A percentile compares a stretch with the other conserved stretches of the same genome.
Evolutionary conservation across 1,140 invertebrate genomes (phyloP).

Genomic region (Chlorops oryzae): DNA sequence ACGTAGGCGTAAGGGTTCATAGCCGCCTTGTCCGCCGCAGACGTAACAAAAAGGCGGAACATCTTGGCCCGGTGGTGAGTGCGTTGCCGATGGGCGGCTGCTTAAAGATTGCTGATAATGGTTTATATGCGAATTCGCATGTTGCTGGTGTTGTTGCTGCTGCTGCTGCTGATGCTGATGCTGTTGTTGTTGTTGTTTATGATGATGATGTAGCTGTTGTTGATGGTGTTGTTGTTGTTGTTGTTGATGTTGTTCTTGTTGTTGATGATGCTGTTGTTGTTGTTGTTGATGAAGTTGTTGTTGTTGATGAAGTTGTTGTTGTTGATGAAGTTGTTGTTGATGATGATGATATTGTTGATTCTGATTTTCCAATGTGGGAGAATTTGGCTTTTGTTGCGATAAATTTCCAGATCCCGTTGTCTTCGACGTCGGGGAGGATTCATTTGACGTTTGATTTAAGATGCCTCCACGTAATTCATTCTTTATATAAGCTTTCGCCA

Average conservation of each 20-base stretch:
- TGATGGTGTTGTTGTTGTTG: conserved; percentile 15
- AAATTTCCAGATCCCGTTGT: neutral
- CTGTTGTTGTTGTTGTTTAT: conserved; percentile 15
- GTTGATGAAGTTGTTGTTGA: conserved; percentile 12
- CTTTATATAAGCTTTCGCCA: conserved; percentile 59
- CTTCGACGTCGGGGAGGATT: conserved; percentile 11
- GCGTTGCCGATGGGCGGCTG: neutral
- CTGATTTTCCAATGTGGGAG: conserved; percentile 2
- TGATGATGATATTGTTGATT: conserved; percentile 18
- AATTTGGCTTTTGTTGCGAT: neutral
- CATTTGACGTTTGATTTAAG: conserved; percentile 32
- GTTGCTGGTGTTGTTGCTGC: neutral
- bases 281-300: conserved; percentile 10
- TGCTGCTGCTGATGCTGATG: neutral
- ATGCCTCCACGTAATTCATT: conserved; percentile 50
- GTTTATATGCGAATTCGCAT: neutral
- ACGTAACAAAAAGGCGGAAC: conserved; percentile 67
- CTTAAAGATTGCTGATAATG: too few species aligned
- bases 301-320: conserved; percentile 13
- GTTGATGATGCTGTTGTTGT: conserved; percentile 6
- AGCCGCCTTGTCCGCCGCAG: conserved; percentile 70
- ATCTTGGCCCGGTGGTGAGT: conserved; percentile 23
- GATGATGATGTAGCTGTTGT: neutral
- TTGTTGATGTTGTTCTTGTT: conserved; percentile 8
- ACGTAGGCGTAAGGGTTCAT: conserved; percentile 63